These are phyloP conservation scores for Columba janthina DNA, from an alignment of 2,113 vertebrate species.

Conservation along the genomic window DNA sequence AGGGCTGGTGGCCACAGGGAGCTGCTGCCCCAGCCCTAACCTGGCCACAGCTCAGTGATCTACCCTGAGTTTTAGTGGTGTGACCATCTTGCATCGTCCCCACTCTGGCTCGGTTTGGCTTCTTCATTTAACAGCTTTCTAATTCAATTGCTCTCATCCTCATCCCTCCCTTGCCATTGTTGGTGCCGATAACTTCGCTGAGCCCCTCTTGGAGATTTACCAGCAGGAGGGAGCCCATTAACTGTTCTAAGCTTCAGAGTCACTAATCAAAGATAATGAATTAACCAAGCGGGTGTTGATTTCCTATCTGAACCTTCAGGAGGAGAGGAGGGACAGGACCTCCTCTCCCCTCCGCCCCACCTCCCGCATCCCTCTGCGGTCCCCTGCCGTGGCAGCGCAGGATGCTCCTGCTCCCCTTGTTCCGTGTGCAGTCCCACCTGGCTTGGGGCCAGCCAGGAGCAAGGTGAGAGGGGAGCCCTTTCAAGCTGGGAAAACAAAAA, in stretches of 20 bases:
- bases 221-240: background rate
- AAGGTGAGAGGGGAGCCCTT: background rate
- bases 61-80: background rate
- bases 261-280: slow-evolving; percentile 36
- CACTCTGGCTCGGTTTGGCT: background rate
- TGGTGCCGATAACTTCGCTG: slow-evolving; percentile 1
- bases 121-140: background rate
- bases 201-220: slow-evolving; percentile 17
- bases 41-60: fast-evolving
- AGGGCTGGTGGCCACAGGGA: background rate
- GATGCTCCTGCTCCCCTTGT: background rate
- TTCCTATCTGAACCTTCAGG: background rate
- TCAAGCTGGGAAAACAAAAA: background rate
- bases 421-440: fast-evolving
- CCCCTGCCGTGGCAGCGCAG: background rate
- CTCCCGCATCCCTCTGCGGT: background rate
- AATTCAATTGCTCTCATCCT: background rate
- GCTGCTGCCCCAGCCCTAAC: background rate
- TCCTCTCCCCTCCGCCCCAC: background rate
- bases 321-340: background rate
- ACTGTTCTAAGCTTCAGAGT: background rate
- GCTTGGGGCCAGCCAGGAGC: background rate
- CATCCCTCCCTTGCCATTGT: background rate
- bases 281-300: slow-evolving; percentile 23
- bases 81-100: fast-evolving